phyloP scores from a whole-genome alignment of 2,888 invertebrate species.

The Polietes domitor region DNA sequence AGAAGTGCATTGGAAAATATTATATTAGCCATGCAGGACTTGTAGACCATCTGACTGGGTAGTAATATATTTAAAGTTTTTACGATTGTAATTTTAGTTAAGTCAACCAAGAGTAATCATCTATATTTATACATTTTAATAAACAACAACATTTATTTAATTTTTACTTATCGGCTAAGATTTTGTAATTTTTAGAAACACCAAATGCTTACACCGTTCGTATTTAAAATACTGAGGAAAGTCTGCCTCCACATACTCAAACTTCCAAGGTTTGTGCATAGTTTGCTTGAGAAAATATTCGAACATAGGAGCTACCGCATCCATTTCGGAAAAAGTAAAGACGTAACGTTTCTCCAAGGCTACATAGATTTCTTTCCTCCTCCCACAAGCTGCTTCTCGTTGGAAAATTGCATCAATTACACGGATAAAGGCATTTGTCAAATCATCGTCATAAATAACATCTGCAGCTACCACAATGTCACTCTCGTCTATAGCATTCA shows the following conservation, averaged over 20 bases:
- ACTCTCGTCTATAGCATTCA: slow-evolving; percentile 83
- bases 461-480: slow-evolving; percentile 91
- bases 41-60: slow-evolving; percentile 69
- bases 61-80: neutral
- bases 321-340: slow-evolving; percentile 90
- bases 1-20: slow-evolving; percentile 92
- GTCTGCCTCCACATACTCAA: slow-evolving; percentile 85
- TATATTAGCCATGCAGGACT: slow-evolving; percentile 90
- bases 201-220: slow-evolving; percentile 88
- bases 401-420: slow-evolving; percentile 86
- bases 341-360: slow-evolving; percentile 93
- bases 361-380: slow-evolving; percentile 85
- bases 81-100: neutral
- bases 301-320: slow-evolving; percentile 92
- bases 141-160: slow-evolving; percentile 32
- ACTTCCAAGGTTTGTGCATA: slow-evolving; percentile 81
- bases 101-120: neutral
- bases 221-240: slow-evolving; percentile 92
- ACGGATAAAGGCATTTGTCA: slow-evolving; percentile 89
- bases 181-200: slow-evolving; percentile 86
- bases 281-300: slow-evolving; percentile 87
- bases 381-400: slow-evolving; percentile 68
- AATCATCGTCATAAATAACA: slow-evolving; percentile 91
- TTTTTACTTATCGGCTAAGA: slow-evolving; percentile 53
- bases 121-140: slow-evolving; percentile 20